phyloP scores from a whole-genome alignment of 2,888 invertebrate genomes.

The Notodonta ziczac region DNA sequence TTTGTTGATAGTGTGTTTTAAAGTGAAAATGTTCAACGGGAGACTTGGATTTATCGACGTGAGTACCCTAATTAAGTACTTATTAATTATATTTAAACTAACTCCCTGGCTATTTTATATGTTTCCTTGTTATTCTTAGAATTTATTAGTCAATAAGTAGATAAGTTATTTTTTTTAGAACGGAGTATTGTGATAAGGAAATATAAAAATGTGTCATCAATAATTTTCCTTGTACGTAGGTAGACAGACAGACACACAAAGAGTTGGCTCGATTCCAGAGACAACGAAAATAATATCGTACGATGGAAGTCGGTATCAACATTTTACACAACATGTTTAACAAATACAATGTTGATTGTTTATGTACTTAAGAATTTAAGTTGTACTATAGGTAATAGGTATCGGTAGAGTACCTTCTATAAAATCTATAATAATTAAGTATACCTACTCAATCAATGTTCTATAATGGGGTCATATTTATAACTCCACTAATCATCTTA shows the following conservation, averaged over 20 bases:
- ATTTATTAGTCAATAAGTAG: neutral
- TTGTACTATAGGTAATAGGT: no score
- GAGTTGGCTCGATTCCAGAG: slow-evolving; percentile 44
- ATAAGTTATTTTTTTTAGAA: no score
- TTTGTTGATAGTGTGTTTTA: slow-evolving; percentile 27
- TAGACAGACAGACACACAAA: slow-evolving; percentile 28
- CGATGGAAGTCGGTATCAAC: neutral
- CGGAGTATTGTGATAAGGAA: slow-evolving; percentile 6
- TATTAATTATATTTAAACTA: slow-evolving; percentile 1
- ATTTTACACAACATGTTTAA: neutral
- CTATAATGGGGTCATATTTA: no score
- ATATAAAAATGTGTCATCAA: slow-evolving; percentile 25
- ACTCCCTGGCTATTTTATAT: neutral
- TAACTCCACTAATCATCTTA: no score
- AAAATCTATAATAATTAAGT: no score
- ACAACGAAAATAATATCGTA: slow-evolving; percentile 5
- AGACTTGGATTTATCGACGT: slow-evolving; percentile 34
- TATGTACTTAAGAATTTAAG: no score
- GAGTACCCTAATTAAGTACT: slow-evolving; percentile 17
- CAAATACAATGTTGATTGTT: no score
- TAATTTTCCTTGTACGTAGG: slow-evolving; percentile 32
- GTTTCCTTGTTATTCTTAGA: slow-evolving; percentile 3
- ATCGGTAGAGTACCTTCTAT: no score
- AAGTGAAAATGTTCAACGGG: slow-evolving; percentile 39
- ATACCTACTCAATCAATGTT: no score